phyloP scores from a whole-genome alignment of 1,140 invertebrate genomes.

The Tribolium madens region DNA sequence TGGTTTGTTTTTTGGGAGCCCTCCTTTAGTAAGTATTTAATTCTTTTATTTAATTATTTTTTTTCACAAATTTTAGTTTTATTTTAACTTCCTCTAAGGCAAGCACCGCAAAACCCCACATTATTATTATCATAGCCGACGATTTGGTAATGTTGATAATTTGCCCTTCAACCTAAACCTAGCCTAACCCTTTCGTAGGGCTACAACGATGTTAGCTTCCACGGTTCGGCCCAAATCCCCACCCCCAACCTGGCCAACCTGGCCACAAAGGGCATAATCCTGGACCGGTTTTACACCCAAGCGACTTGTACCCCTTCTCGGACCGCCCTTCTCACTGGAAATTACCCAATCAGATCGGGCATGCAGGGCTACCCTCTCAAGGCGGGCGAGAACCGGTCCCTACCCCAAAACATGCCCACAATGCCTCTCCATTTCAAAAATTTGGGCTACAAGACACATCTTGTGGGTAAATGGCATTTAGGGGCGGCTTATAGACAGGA shows the following conservation, averaged over 20 bases:
- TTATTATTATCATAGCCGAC: slow-evolving; percentile 71
- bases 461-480: slow-evolving; percentile 93
- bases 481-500: slow-evolving; percentile 64
- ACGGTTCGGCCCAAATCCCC: slow-evolving; percentile 85
- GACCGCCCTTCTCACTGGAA: slow-evolving; percentile 83
- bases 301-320: slow-evolving; percentile 84
- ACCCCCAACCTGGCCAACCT: slow-evolving; percentile 89
- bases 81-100: not conserved
- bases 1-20: not conserved
- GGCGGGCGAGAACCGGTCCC: slow-evolving; percentile 68
- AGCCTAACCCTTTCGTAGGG: slow-evolving; percentile 71
- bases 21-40: not conserved
- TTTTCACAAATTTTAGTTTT: not conserved
- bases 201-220: slow-evolving; percentile 89
- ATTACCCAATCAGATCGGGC: slow-evolving; percentile 85
- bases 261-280: slow-evolving; percentile 80
- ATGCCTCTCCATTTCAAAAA: slow-evolving; percentile 81
- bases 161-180: not conserved
- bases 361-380: slow-evolving; percentile 73
- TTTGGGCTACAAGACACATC: slow-evolving; percentile 83
- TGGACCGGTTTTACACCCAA: slow-evolving; percentile 80
- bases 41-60: not conserved
- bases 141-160: slow-evolving; percentile 66
- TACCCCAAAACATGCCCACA: slow-evolving; percentile 70
- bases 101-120: slow-evolving; percentile 64